A percentile compares a stretch with the other conserved stretches of the same genome.
phyloP scores from a whole-genome alignment of 1,140 invertebrate species.

The Atta texana region DNA sequence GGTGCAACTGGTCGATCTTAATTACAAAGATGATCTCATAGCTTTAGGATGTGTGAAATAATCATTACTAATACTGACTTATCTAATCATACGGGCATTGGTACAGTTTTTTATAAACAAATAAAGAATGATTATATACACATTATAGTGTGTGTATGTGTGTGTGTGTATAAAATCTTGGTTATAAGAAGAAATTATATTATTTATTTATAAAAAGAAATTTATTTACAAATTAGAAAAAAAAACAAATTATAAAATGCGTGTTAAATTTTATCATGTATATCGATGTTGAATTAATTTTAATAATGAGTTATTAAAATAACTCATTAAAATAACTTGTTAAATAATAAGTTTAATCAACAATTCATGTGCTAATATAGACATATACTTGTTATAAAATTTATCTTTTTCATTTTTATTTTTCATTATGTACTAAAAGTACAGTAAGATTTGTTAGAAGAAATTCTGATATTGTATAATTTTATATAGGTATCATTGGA shows the following conservation, averaged over 20 bases:
- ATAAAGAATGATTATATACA: background rate
- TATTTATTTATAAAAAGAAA: conserved; percentile 17
- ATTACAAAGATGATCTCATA: conserved; percentile 86
- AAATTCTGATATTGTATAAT: conserved; percentile 11
- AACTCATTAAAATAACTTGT: no score
- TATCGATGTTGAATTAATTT: background rate
- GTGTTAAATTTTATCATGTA: background rate
- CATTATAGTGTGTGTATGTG: no score
- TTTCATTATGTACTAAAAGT: background rate
- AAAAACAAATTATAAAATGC: background rate
- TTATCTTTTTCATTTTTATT: background rate
- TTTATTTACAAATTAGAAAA: background rate
- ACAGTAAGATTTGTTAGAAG: background rate
- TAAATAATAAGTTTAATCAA: no score
- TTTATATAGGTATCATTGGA: conserved; percentile 94
- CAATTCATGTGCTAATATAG: no score
- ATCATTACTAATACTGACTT: conserved; percentile 79
- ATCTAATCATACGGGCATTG: conserved; percentile 25
- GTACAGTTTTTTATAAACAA: conserved; percentile 6
- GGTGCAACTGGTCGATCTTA: conserved; percentile 84
- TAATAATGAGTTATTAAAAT: no score
- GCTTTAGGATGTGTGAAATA: conserved; percentile 82
- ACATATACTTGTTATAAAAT: background rate
- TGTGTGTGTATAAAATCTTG: no score
- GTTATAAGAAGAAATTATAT: no score